Evolutionary conservation across 2,113 vertebrate species (phyloP).

Genomic region (Parotia lawesii): DNA sequence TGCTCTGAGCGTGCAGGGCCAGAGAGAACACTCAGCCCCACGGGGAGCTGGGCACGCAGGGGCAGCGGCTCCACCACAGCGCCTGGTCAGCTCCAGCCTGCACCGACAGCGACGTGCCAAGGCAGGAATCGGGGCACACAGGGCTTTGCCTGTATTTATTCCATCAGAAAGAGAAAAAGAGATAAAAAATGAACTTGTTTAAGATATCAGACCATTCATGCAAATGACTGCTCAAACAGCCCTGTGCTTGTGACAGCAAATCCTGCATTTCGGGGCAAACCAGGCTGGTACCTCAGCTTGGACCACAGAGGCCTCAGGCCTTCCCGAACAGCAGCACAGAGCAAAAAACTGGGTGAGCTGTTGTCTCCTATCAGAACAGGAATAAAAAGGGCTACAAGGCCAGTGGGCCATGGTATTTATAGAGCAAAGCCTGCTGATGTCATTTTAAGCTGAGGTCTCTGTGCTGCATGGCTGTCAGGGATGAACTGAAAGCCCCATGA

Average conservation of each 20-base stretch:
- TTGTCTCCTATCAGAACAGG: neutral
- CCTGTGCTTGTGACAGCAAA: neutral
- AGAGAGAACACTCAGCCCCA: neutral
- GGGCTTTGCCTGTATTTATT: neutral
- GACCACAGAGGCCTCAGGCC: neutral
- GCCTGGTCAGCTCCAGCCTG: neutral
- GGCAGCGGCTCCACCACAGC: rapidly evolving
- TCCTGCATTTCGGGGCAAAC: neutral
- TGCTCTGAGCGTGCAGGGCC: neutral
- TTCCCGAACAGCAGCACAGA: neutral
- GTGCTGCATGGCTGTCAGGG: neutral
- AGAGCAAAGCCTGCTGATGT: neutral
- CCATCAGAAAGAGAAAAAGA: neutral
- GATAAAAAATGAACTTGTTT: neutral
- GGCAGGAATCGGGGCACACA: neutral
- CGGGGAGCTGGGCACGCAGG: rapidly evolving
- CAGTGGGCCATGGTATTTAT: neutral
- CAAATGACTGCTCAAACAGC: neutral
- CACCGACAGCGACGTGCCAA: rapidly evolving
- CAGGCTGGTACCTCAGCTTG: neutral
- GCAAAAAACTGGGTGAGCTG: neutral
- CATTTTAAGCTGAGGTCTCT: neutral
- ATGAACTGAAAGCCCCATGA: neutral
- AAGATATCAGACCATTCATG: neutral
- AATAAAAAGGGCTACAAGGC: neutral